Evolutionary conservation across 2,888 invertebrate genomes (phyloP).

Genomic region (Phalera bucephala): DNA sequence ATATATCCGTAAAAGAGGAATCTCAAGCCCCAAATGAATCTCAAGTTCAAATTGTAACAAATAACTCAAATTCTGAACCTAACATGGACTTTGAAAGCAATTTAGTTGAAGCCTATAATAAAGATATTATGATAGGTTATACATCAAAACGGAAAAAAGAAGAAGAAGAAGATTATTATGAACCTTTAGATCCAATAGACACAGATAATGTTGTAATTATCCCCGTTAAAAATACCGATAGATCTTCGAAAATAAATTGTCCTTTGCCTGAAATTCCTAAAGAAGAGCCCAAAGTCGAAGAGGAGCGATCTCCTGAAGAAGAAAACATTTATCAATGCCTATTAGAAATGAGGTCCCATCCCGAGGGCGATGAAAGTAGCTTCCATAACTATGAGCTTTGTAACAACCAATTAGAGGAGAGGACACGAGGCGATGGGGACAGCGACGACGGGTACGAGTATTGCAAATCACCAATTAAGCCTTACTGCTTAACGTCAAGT

Average conservation of each 20-base stretch:
- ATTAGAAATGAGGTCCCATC: slow-evolving; percentile 73
- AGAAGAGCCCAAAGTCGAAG: slow-evolving; percentile 25
- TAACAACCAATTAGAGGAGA: slow-evolving; percentile 64
- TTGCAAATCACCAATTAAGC: slow-evolving; percentile 73
- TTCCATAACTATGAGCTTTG: slow-evolving; percentile 81
- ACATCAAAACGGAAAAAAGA: slow-evolving; percentile 52
- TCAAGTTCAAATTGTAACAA: slow-evolving; percentile 39
- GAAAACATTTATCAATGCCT: slow-evolving; percentile 76
- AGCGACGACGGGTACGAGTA: slow-evolving; percentile 80
- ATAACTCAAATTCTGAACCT: slow-evolving; percentile 41
- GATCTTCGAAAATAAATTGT: slow-evolving; percentile 70
- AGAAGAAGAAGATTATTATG: slow-evolving; percentile 70
- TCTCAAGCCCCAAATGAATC: slow-evolving; percentile 50
- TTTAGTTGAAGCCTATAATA: slow-evolving; percentile 72
- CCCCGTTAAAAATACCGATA: slow-evolving; percentile 57
- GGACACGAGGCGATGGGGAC: slow-evolving; percentile 73
- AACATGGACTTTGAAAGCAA: slow-evolving; percentile 72
- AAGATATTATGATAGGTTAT: slow-evolving; percentile 64
- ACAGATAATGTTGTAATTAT: slow-evolving; percentile 59
- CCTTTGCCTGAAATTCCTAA: slow-evolving; percentile 78
- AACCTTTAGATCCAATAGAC: slow-evolving; percentile 67
- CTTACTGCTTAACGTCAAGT: slow-evolving; percentile 68
- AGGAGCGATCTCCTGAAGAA: slow-evolving; percentile 19
- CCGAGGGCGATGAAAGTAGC: slow-evolving; percentile 75
- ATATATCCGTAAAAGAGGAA: slow-evolving; percentile 45